Conservation (phyloP, 1,140 invertebrate species). For the Bradynema listronoti region DNA sequence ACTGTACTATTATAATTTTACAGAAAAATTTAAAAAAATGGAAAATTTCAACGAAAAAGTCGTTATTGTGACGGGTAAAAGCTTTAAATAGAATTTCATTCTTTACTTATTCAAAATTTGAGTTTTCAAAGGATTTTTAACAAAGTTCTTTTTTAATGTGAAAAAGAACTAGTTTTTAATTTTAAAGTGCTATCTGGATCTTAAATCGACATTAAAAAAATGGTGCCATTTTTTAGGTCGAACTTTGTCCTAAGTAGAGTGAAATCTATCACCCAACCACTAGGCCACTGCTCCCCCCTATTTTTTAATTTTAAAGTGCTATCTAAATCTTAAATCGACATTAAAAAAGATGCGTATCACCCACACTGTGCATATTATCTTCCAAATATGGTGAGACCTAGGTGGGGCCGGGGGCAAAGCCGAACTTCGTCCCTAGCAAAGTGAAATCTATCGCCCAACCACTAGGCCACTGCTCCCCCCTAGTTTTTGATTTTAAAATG, state of each 20-base stretch:
- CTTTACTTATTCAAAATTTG: background rate
- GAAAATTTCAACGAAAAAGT: conserved; percentile 22
- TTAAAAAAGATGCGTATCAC: no score
- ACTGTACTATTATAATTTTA: no score
- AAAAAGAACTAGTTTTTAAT: background rate
- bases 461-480: background rate
- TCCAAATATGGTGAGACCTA: no score
- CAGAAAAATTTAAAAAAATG: no score
- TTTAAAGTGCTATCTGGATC: background rate
- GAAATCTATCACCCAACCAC: background rate
- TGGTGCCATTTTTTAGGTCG: background rate
- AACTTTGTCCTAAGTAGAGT: background rate
- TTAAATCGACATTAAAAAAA: background rate
- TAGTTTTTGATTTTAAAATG: background rate
- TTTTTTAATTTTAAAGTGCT: background rate
- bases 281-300: background rate
- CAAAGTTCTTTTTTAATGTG: background rate
- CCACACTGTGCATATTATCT: no score
- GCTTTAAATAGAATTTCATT: background rate
- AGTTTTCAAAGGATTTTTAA: background rate
- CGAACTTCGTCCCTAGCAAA: background rate
- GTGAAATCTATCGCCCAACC: background rate
- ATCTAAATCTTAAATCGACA: background rate
- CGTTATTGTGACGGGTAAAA: conserved; percentile 19
- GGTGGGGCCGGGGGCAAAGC: no score